Percentiles rank a stretch among this genome's conserved stretches.
Evolutionary conservation across 1,140 invertebrate genomes (phyloP).

Genomic region (Stegodyphus mimosarum): DNA sequence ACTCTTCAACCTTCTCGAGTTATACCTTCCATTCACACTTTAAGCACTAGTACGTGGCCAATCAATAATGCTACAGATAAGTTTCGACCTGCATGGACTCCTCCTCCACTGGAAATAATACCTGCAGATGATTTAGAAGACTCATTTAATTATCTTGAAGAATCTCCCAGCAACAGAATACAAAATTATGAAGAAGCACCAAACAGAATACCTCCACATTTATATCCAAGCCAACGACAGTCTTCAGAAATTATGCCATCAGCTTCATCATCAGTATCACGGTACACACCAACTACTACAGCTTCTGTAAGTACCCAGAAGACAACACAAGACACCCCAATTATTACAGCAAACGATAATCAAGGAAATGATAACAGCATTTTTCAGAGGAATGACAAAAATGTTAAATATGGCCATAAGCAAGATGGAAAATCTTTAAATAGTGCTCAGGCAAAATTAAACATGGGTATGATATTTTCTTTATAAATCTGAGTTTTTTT

Average conservation of each 20-base stretch:
- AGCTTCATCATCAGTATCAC: not conserved
- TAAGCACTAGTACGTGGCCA: conserved; percentile 14
- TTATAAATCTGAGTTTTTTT: not conserved
- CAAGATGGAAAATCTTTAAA: conserved; percentile 49
- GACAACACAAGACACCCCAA: conserved; percentile 34
- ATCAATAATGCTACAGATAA: conserved; percentile 8
- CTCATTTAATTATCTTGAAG: conserved; percentile 37
- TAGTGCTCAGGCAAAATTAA: conserved; percentile 56
- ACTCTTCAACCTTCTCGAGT: conserved; percentile 3
- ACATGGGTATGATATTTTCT: conserved; percentile 60
- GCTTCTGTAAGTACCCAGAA: not conserved
- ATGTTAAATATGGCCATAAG: conserved; percentile 49
- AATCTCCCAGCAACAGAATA: conserved; percentile 49
- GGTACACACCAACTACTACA: not conserved
- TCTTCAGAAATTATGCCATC: not conserved
- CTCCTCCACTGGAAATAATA: conserved; percentile 53
- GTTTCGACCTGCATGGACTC: conserved; percentile 43
- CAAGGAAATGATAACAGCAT: conserved; percentile 7
- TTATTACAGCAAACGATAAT: conserved; percentile 20
- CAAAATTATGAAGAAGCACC: conserved; percentile 36
- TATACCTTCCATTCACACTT: not conserved
- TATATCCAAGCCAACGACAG: conserved; percentile 6
- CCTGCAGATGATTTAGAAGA: conserved; percentile 48
- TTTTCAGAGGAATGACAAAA: conserved; percentile 27
- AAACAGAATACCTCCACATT: conserved; percentile 16